These are phyloP conservation scores for Lutjanus erythropterus DNA, from an alignment of 2,113 vertebrate species.

Conservation along the genomic window DNA sequence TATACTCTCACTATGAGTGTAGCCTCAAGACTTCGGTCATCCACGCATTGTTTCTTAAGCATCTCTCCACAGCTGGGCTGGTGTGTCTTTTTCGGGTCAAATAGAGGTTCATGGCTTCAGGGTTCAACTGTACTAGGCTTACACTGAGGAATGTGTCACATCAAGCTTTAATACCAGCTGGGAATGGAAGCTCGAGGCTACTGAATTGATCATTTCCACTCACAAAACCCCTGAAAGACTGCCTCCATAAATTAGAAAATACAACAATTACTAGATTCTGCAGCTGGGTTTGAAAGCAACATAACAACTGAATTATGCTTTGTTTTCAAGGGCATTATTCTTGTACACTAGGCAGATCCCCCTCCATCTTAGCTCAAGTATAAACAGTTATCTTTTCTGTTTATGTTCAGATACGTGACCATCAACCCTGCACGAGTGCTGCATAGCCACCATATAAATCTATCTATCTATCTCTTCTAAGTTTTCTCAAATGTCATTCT, in stretches of 20 bases:
- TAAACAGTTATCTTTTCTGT: constrained; percentile 77
- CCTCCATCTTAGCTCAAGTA: constrained; percentile 62
- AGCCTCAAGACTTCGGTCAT: constrained; percentile 73
- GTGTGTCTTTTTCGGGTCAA: constrained; percentile 69
- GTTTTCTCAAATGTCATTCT: constrained; percentile 68
- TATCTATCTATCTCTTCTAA: constrained; percentile 44
- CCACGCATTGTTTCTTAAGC: constrained; percentile 66
- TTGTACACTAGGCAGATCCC: constrained; percentile 60
- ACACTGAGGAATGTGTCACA: constrained; percentile 68
- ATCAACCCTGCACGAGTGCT: constrained; percentile 57
- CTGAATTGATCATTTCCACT: constrained; percentile 51
- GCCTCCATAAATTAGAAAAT: constrained; percentile 13
- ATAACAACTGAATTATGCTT: constrained; percentile 66
- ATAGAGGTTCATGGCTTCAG: constrained; percentile 72
- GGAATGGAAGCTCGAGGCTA: constrained; percentile 39
- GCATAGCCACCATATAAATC: constrained; percentile 58
- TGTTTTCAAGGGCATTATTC: constrained; percentile 44
- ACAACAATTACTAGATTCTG: neutral
- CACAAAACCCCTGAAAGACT: constrained; percentile 8
- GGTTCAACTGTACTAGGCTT: constrained; percentile 64
- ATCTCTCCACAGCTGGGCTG: constrained; percentile 66
- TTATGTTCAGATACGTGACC: constrained; percentile 65
- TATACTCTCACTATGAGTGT: constrained; percentile 50
- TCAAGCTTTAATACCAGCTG: constrained; percentile 61
- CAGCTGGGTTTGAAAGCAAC: constrained; percentile 47